Evolutionary conservation across 2,113 vertebrate species (phyloP).

Genomic region (Tyrannus savana): DNA sequence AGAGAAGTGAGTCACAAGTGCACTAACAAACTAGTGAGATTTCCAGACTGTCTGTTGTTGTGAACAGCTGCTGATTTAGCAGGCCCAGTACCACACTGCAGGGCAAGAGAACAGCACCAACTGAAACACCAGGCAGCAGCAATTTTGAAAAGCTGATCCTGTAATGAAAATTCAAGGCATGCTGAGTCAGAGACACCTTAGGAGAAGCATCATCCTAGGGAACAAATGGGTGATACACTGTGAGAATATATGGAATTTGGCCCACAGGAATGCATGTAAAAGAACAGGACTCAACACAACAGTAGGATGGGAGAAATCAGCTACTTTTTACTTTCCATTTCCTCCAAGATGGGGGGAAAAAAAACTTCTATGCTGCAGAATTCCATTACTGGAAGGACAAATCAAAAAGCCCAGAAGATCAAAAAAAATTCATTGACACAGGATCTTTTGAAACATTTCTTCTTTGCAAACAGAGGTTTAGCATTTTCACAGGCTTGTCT

Average conservation of each 20-base stretch:
- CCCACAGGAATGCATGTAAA: fast-evolving
- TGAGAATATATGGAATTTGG: background rate
- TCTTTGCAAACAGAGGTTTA: background rate
- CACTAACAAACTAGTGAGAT: background rate
- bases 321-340: background rate
- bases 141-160: background rate
- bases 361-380: background rate
- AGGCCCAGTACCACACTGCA: background rate
- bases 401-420: background rate
- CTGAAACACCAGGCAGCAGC: background rate
- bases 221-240: background rate
- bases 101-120: background rate
- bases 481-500: background rate
- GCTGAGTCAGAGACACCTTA: background rate
- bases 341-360: background rate
- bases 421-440: background rate
- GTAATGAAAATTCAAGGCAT: background rate
- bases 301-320: background rate
- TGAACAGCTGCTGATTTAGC: background rate
- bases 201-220: background rate
- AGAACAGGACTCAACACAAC: background rate
- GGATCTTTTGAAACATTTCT: background rate
- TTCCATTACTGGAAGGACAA: background rate
- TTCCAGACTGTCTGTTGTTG: background rate
- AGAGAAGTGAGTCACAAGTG: background rate